Evolutionary conservation across 2,113 vertebrate species (phyloP).

Genomic region (Gnathonemus echidnorhynchus): DNA sequence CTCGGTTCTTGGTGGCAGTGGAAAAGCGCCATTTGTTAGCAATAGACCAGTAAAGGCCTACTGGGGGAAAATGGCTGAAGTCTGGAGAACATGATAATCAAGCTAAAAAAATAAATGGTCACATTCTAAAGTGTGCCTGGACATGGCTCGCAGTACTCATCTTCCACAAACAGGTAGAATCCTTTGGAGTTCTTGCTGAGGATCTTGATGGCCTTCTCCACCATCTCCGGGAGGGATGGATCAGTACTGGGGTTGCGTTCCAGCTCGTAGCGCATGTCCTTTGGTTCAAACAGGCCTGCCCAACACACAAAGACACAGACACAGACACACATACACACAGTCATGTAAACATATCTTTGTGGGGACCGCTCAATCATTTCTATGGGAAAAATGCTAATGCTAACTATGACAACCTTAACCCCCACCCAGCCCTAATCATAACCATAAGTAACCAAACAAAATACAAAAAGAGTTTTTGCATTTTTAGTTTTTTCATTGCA

Average conservation of each 20-base stretch:
- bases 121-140: neutral
- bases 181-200: constrained; percentile 64
- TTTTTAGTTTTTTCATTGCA: too few species aligned
- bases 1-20: neutral
- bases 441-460: too few species aligned
- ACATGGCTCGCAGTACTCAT: constrained; percentile 43
- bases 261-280: constrained; percentile 62
- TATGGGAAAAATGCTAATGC: too few species aligned
- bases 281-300: constrained; percentile 67
- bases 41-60: neutral
- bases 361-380: too few species aligned
- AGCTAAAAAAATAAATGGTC: neutral
- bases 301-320: neutral
- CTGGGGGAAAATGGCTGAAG: neutral
- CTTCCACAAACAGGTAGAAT: constrained; percentile 73
- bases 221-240: constrained; percentile 67
- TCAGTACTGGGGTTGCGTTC: constrained; percentile 51
- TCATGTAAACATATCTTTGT: too few species aligned
- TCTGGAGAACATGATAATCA: neutral
- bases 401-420: too few species aligned
- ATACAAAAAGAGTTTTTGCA: too few species aligned
- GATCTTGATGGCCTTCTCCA: constrained; percentile 66
- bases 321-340: too few species aligned
- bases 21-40: neutral
- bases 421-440: too few species aligned